Conservation (phyloP, 1,140 invertebrate species). For the Drosophila sechellia region DNA sequence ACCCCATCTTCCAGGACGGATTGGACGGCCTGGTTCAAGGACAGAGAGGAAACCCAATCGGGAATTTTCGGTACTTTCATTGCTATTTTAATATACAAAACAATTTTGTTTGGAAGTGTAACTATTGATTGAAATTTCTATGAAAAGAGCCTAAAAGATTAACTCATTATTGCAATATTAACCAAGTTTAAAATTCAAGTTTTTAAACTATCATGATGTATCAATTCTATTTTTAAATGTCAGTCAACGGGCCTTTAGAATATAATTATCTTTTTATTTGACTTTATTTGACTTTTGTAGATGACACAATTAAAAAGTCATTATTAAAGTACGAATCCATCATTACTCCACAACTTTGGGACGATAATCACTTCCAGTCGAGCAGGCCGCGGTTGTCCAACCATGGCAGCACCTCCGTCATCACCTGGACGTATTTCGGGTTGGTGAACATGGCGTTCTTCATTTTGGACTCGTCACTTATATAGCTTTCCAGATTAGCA, state of each 20-base stretch:
- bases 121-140: slow-evolving; percentile 2
- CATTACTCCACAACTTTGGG: background rate
- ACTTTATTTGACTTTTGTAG: too few species aligned
- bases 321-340: slow-evolving; percentile 12
- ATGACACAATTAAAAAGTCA: slow-evolving; percentile 22
- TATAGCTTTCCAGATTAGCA: slow-evolving; percentile 46
- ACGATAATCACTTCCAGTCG: slow-evolving; percentile 73
- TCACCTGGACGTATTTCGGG: slow-evolving; percentile 72
- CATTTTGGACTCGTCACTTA: slow-evolving; percentile 71
- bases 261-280: slow-evolving; percentile 25
- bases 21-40: slow-evolving; percentile 28
- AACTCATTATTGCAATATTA: too few species aligned
- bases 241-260: slow-evolving; percentile 5
- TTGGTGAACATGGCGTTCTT: slow-evolving; percentile 76
- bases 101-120: slow-evolving; percentile 6
- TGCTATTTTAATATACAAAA: background rate
- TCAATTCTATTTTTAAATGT: background rate
- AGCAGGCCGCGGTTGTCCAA: slow-evolving; percentile 80
- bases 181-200: too few species aligned
- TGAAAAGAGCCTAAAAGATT: background rate
- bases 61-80: slow-evolving; percentile 31
- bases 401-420: slow-evolving; percentile 76
- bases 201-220: background rate
- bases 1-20: background rate
- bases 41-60: slow-evolving; percentile 34